These are phyloP conservation scores for Sylvia atricapilla DNA, from an alignment of 2,113 vertebrate species.

Conservation along the genomic window DNA sequence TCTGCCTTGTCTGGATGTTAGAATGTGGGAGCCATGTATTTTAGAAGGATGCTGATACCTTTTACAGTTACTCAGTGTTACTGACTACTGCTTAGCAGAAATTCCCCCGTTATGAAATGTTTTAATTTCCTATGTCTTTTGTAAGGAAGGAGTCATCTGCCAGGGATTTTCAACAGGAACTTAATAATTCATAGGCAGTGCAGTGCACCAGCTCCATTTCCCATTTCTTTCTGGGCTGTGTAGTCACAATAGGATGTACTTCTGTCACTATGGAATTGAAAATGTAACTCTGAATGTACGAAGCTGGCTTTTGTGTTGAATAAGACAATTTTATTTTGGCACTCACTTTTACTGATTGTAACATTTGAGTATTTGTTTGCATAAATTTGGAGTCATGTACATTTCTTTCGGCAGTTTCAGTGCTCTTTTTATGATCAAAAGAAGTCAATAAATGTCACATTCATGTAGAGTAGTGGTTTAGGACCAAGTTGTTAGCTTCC, in stretches of 20 bases:
- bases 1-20: not conserved
- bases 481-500: not conserved
- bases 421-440: not conserved
- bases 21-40: not conserved
- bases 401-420: not conserved
- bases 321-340: not conserved
- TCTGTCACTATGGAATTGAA: not conserved
- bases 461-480: not conserved
- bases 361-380: not conserved
- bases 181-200: not conserved
- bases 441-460: not conserved
- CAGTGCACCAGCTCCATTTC: not conserved
- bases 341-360: not conserved
- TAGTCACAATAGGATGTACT: not conserved
- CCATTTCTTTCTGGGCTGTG: not conserved
- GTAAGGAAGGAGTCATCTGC: not conserved
- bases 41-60: not conserved
- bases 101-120: not conserved
- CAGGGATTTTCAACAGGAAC: not conserved
- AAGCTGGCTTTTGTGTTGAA: not conserved
- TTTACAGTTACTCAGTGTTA: not conserved
- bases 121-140: not conserved
- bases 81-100: not conserved
- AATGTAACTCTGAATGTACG: not conserved
- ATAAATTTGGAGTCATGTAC: not conserved